Base-by-base conservation (phyloP, 2,888 invertebrate species). In the Limnephilus auricula region DNA sequence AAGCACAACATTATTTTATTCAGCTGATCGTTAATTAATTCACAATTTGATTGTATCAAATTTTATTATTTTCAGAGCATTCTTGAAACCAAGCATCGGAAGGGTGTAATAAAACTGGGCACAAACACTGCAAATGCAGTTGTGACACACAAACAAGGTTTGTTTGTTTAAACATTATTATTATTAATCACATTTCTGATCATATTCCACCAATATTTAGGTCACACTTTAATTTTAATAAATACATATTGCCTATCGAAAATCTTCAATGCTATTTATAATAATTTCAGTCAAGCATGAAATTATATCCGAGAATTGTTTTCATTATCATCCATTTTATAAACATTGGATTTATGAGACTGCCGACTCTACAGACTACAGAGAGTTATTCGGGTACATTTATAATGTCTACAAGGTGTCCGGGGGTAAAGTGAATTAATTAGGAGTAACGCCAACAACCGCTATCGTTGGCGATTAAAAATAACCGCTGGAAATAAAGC, bases 121-220 rank as follows among this genome's bases (percentile, higher is more conserved):
- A 96, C 96, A 92, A 97, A 96, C 94, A 96, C 96, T 94, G 96
- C 97, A 89, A 97, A 97, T 94, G 96, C 97, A 93, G 97, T 98
- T 94, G 97, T 98, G 95, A 97, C 98, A 31, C 98, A 98, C 94
- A 98, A 97, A 94, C 98, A 98, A 97, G 98, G 98, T 98, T 94
- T 93, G 98, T 98, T 94, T 93, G 79, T 83, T 89, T 10, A 32
- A 40, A 84, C 37, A 84, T 78, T 65, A 65, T 65, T 65, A 65
- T 65, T 65, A 65, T 65, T 65, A n/a, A 65, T 65, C 65, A 65
- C 25, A 65, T 25, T 25, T 65, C 65, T 25, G 65, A 65, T 65
- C 5, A 18, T 25, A 25, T 65, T 65, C 65, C 65, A 93, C 18
- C 82, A 82, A 82, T 34, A 82, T 34, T 82, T 82, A 31, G 34